These are phyloP conservation scores for Coelopa pilipes DNA, from an alignment of 2,888 invertebrate genomes.

Conservation along the genomic window DNA sequence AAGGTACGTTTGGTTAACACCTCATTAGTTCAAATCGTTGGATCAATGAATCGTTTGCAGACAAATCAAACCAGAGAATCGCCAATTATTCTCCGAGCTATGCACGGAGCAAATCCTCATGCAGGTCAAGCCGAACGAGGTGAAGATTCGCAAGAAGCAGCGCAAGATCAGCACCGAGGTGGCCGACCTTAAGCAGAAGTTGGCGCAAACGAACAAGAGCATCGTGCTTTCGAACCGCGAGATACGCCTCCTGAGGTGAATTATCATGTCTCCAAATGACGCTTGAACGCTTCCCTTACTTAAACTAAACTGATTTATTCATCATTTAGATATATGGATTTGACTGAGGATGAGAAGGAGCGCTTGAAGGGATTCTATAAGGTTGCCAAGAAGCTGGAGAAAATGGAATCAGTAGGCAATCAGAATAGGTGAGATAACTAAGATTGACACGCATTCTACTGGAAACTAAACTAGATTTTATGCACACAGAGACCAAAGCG, in stretches of 20 bases:
- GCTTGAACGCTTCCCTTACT: background rate
- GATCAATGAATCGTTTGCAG: conserved; percentile 54
- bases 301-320: conserved; percentile 36
- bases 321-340: conserved; percentile 78
- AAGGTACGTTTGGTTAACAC: conserved; percentile 65
- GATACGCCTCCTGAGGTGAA: conserved; percentile 81
- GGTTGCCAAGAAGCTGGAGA: conserved; percentile 91
- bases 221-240: conserved; percentile 92
- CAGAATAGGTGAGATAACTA: conserved; percentile 71
- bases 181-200: conserved; percentile 83
- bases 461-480: background rate
- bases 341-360: conserved; percentile 92
- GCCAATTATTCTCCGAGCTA: conserved; percentile 80
- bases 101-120: conserved; percentile 89
- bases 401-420: conserved; percentile 80
- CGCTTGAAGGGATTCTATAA: conserved; percentile 87
- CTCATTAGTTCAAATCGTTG: background rate
- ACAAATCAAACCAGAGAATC: conserved; percentile 78
- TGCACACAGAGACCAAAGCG: conserved; percentile 73
- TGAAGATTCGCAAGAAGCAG: conserved; percentile 87
- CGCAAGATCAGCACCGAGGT: conserved; percentile 92
- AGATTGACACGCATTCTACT: conserved; percentile 5
- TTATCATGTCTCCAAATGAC: background rate
- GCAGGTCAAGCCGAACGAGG: conserved; percentile 86
- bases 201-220: conserved; percentile 83